Evolutionary conservation across 2,797 vertebrate genomes (phyloP).

Genomic region (Takifugu rubripes): DNA sequence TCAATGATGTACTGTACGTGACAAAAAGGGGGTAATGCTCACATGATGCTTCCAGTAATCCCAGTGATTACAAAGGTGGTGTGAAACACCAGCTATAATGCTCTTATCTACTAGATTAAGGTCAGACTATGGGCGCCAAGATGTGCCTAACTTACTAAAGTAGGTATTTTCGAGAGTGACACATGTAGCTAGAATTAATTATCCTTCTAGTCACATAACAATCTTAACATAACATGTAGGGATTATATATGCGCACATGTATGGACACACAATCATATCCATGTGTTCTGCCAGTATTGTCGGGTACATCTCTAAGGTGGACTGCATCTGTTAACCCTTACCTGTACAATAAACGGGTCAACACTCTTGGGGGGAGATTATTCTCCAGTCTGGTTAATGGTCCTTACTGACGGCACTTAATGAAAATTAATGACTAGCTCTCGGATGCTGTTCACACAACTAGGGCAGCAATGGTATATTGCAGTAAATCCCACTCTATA

Average conservation of each 20-base stretch:
- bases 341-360: slow-evolving; percentile 61
- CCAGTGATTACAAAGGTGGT: slow-evolving; percentile 37
- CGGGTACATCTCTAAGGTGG: slow-evolving; percentile 62
- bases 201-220: slow-evolving; percentile 7
- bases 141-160: slow-evolving; percentile 28
- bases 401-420: slow-evolving; percentile 72
- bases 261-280: too few species aligned
- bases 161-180: slow-evolving; percentile 15
- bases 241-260: too few species aligned
- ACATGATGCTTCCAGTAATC: slow-evolving; percentile 45
- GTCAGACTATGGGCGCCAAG: slow-evolving; percentile 38
- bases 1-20: slow-evolving; percentile 31
- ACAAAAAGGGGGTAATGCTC: slow-evolving; percentile 3
- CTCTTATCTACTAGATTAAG: slow-evolving; percentile 57
- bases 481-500: slow-evolving; percentile 20
- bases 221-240: neutral
- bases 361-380: slow-evolving; percentile 66
- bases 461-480: slow-evolving; percentile 46
- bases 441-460: slow-evolving; percentile 35
- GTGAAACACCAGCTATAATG: slow-evolving; percentile 48
- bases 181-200: slow-evolving; percentile 24
- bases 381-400: slow-evolving; percentile 69
- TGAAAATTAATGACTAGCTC: slow-evolving; percentile 65
- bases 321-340: slow-evolving; percentile 73
- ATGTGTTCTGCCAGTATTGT: slow-evolving; percentile 29